Conservation (phyloP, 2,797 vertebrate species). For the Clamator glandarius region DNA sequence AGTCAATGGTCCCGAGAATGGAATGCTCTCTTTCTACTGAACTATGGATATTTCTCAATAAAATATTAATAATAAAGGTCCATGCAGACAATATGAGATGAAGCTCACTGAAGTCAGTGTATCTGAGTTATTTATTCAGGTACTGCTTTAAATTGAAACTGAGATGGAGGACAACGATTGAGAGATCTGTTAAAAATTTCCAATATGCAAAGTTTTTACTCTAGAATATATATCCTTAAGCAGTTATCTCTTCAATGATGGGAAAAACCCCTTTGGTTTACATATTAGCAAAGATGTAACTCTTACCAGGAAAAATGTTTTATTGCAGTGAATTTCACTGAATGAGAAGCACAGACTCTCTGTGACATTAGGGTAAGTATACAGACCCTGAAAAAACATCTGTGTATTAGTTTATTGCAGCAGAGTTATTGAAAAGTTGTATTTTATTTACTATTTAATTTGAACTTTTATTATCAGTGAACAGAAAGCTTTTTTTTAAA, state of each 20-base stretch:
- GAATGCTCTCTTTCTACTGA: not conserved
- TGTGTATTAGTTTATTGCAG: not conserved
- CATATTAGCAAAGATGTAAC: accelerated
- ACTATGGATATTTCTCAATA: not conserved
- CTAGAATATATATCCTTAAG: not conserved
- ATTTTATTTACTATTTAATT: not conserved
- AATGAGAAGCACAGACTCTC: not conserved
- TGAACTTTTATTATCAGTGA: not conserved
- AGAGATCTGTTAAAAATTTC: not conserved
- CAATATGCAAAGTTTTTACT: not conserved
- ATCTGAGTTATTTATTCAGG: not conserved
- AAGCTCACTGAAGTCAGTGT: not conserved
- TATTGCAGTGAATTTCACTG: not conserved
- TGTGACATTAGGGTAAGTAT: not conserved
- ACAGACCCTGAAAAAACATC: not conserved
- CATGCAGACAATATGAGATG: not conserved
- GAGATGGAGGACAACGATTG: not conserved
- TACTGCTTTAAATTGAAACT: not conserved
- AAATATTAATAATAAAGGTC: not conserved
- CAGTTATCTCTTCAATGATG: not conserved
- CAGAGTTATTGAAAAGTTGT: not conserved
- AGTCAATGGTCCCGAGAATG: not conserved
- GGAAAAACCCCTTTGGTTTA: not conserved
- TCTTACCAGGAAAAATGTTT: not conserved
- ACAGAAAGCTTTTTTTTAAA: not conserved